phyloP scores from a whole-genome alignment of 2,797 vertebrate genomes.

The Tragopan temminckii region DNA sequence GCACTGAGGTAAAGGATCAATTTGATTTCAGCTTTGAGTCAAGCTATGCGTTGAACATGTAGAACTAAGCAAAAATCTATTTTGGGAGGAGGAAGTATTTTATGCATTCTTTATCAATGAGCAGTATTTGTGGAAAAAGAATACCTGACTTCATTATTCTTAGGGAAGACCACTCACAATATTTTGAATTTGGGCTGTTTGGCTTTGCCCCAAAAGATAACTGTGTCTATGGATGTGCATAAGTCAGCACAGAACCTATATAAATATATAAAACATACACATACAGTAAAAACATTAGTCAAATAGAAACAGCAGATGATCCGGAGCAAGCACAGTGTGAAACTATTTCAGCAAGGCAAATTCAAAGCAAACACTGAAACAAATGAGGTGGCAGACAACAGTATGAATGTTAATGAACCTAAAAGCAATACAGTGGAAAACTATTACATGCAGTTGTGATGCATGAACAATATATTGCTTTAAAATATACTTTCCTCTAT shows the following conservation, averaged over 20 bases:
- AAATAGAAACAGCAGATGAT: conserved; percentile 55
- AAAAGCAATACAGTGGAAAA: conserved; percentile 63
- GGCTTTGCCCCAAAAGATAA: not conserved
- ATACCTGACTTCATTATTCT: not conserved
- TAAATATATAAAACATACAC: conserved; percentile 42
- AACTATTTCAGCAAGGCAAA: conserved; percentile 72
- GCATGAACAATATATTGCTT: conserved; percentile 67
- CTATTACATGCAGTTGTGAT: conserved; percentile 74
- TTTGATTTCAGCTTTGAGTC: not conserved
- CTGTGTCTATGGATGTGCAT: not conserved
- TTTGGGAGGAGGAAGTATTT: not conserved
- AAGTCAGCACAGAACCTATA: conserved; percentile 13
- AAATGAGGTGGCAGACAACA: conserved; percentile 71
- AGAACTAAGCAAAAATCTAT: not conserved
- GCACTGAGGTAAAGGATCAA: not conserved
- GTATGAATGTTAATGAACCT: conserved; percentile 76
- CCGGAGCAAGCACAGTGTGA: conserved; percentile 41
- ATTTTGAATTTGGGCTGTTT: not conserved
- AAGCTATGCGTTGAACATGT: not conserved
- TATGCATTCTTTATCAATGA: not conserved
- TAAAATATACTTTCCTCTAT: conserved; percentile 54
- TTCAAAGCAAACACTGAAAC: conserved; percentile 76
- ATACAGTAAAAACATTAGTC: conserved; percentile 18
- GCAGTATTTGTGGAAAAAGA: not conserved
- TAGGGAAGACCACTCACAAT: not conserved